phyloP scores from a whole-genome alignment of 1,140 invertebrate species.

The Drosophila persimilis region DNA sequence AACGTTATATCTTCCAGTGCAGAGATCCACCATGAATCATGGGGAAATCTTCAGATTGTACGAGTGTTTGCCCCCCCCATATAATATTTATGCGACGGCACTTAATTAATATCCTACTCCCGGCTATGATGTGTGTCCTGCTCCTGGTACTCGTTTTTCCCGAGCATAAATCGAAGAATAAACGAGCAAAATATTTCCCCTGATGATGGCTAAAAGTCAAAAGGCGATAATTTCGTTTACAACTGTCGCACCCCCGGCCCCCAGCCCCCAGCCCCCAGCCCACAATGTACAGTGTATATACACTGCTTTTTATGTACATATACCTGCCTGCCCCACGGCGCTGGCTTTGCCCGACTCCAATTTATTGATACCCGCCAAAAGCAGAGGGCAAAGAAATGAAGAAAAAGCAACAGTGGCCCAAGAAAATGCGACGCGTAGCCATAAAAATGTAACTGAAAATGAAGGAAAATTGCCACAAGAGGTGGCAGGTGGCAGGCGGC shows the following conservation, averaged over 20 bases:
- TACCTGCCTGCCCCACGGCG: conserved; percentile 21
- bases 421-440: conserved; percentile 28
- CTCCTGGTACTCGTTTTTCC: conserved; percentile 10
- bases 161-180: conserved; percentile 31
- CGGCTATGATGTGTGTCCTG: too few species aligned
- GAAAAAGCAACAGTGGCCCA: conserved; percentile 10
- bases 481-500: neutral
- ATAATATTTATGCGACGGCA: conserved; percentile 28
- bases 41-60: too few species aligned
- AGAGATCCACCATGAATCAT: too few species aligned
- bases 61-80: neutral
- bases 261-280: neutral
- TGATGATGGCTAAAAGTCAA: conserved; percentile 34
- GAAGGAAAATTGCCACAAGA: conserved; percentile 28
- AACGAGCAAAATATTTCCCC: conserved; percentile 16
- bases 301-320: neutral
- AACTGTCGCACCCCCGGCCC: conserved; percentile 25
- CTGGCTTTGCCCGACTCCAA: conserved; percentile 59
- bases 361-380: conserved; percentile 69
- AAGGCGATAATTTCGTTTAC: conserved; percentile 47
- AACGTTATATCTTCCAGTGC: too few species aligned
- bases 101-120: conserved; percentile 22
- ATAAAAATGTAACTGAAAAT: conserved; percentile 61
- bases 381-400: conserved; percentile 1
- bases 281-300: neutral